Evolutionary conservation across 2,113 vertebrate species (phyloP).

Genomic region (Myiopsitta monachus): DNA sequence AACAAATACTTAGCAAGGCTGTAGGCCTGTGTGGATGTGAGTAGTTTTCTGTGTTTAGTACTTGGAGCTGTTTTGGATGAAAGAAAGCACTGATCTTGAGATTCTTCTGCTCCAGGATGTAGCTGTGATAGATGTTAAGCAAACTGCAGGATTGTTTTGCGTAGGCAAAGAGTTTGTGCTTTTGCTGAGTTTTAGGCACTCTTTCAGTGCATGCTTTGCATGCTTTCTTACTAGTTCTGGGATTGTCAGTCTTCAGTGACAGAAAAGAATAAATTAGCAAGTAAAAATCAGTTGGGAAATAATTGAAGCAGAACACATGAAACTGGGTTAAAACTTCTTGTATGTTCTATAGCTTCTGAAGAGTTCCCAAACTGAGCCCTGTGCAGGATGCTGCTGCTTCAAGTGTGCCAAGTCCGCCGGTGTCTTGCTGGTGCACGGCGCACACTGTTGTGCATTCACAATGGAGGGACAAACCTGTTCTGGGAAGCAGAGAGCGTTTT

Average conservation of each 20-base stretch:
- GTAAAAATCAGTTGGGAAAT: neutral
- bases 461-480: neutral
- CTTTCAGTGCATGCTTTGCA: accelerated
- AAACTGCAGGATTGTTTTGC: neutral
- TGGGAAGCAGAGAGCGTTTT: neutral
- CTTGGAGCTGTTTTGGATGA: neutral
- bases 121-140: neutral
- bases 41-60: neutral
- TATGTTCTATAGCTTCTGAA: accelerated
- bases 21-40: neutral
- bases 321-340: neutral
- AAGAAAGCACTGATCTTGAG: neutral
- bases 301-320: accelerated
- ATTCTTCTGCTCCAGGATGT: neutral
- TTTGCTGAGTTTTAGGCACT: neutral
- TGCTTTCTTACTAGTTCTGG: neutral
- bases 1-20: accelerated
- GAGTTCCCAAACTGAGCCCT: neutral
- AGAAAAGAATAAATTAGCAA: neutral
- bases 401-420: accelerated
- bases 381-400: neutral
- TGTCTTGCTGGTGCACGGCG: accelerated
- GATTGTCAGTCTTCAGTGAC: neutral
- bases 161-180: neutral
- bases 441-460: accelerated